Evolutionary conservation across 2,797 vertebrate genomes (phyloP).

Genomic region (Chloroceryle inda): DNA sequence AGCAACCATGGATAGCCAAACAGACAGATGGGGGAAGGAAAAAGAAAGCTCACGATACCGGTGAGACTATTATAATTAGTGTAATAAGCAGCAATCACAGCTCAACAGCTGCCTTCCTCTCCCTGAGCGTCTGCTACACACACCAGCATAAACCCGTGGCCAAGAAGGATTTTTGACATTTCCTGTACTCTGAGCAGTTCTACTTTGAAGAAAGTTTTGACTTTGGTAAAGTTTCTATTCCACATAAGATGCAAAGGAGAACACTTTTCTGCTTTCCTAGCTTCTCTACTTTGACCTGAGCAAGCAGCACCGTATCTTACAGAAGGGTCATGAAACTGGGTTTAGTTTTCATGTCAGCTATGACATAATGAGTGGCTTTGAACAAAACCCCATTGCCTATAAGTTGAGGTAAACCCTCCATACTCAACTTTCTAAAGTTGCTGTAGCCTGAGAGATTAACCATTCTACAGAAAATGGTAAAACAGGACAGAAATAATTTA

Average conservation of each 20-base stretch:
- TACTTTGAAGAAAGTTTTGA: neutral
- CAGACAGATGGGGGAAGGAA: slow-evolving; percentile 17
- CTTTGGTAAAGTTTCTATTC: neutral
- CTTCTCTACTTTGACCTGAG: neutral
- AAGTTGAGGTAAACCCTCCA: neutral
- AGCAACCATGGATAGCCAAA: slow-evolving; percentile 33
- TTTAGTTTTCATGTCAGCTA: neutral
- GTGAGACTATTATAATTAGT: slow-evolving; percentile 22
- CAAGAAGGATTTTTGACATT: neutral
- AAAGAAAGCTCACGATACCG: neutral
- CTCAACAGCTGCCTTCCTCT: slow-evolving; percentile 30
- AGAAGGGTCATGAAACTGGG: neutral
- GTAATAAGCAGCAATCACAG: slow-evolving; percentile 37
- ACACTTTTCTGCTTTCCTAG: neutral
- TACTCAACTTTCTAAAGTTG: neutral
- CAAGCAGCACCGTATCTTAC: neutral
- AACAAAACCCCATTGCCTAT: neutral
- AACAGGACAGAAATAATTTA: neutral
- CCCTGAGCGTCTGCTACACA: neutral
- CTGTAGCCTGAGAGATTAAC: neutral
- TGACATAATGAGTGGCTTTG: neutral
- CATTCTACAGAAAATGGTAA: neutral
- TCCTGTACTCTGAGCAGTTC: neutral
- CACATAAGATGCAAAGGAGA: rapidly evolving
- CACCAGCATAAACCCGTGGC: neutral